Evolutionary conservation across 2,797 vertebrate species (phyloP).

Genomic region (Schizothorax lantsangensis): DNA sequence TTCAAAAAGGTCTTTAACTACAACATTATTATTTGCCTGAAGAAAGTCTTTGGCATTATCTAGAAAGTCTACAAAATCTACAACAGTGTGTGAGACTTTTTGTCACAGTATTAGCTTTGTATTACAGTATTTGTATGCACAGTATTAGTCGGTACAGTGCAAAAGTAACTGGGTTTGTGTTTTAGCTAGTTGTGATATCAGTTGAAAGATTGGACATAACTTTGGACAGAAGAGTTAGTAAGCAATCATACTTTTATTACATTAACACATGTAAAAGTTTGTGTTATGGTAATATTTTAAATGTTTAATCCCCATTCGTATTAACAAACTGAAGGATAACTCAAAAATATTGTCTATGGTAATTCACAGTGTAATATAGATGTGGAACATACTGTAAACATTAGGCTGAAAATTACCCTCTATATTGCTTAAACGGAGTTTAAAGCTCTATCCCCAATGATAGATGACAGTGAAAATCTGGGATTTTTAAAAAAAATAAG

Average conservation of each 20-base stretch:
- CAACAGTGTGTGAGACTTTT: neutral
- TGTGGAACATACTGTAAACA: neutral
- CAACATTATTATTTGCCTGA: neutral
- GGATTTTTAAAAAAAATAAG: neutral
- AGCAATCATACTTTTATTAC: neutral
- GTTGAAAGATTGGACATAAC: neutral
- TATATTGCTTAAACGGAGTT: neutral
- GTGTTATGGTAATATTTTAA: neutral
- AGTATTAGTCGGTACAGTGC: neutral
- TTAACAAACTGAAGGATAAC: neutral
- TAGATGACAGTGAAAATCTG: neutral
- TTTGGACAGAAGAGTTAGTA: neutral
- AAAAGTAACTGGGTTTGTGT: neutral
- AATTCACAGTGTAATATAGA: neutral
- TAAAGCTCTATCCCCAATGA: neutral
- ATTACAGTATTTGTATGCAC: no score
- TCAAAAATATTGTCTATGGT: neutral
- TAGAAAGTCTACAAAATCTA: neutral
- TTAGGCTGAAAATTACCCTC: neutral
- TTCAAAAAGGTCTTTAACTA: neutral
- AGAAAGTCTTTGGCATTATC: neutral
- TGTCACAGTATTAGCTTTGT: neutral
- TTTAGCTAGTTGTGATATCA: neutral
- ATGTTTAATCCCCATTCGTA: neutral
- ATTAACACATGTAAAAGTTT: neutral